A percentile compares a stretch with the other conserved stretches of the same genome.
These are phyloP conservation scores for Sepioteuthis lessoniana DNA, from an alignment of 2,888 invertebrate species.

Conservation along the genomic window DNA sequence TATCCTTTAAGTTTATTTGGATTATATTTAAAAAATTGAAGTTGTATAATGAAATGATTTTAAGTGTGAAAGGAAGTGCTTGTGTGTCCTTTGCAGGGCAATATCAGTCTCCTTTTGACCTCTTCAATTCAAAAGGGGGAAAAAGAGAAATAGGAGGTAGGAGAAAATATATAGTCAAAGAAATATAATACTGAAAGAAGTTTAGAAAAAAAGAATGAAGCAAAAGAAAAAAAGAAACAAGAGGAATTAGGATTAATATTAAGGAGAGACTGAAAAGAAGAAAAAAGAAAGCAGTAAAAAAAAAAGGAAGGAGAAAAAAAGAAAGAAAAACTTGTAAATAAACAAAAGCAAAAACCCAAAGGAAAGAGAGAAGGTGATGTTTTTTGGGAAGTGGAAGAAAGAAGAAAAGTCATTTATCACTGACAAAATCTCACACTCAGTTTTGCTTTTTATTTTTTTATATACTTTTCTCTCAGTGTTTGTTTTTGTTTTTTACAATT, in stretches of 20 bases:
- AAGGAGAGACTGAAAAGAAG: no score
- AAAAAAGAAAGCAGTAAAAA: not conserved
- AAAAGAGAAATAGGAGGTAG: not conserved
- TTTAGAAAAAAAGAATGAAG: no score
- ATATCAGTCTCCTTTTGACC: constrained; percentile 5
- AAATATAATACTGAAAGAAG: not conserved
- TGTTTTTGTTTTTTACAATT: not conserved
- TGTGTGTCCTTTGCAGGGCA: not conserved
- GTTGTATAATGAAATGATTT: constrained; percentile 25
- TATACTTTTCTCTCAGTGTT: no score
- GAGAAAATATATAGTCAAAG: no score
- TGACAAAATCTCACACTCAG: constrained; percentile 33
- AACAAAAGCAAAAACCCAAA: no score
- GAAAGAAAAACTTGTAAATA: not conserved
- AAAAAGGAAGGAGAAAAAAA: not conserved
- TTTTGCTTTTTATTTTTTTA: not conserved
- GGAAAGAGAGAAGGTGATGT: not conserved
- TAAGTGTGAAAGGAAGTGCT: not conserved
- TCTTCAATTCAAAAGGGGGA: not conserved
- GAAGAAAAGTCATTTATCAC: not conserved
- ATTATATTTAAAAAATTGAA: not conserved
- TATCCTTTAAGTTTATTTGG: not conserved
- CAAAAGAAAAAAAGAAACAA: not conserved
- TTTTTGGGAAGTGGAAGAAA: not conserved
- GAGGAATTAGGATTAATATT: not conserved